Conservation (phyloP, 2,113 vertebrate species). For the Clarias magur region DNA sequence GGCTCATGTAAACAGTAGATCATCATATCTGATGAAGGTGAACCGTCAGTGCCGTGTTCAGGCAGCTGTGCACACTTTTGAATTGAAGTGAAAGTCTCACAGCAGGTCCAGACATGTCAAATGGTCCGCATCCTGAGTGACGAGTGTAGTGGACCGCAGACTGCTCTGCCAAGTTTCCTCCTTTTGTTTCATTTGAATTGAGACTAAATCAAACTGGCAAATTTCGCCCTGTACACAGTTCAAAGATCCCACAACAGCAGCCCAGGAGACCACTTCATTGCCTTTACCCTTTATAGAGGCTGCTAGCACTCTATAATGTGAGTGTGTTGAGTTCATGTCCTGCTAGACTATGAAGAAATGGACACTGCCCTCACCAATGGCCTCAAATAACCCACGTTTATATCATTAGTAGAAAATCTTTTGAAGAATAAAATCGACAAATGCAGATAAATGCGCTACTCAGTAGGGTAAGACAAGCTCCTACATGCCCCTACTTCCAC, state of each 20-base stretch:
- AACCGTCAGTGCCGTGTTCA: conserved; percentile 21
- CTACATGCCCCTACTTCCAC: conserved; percentile 9
- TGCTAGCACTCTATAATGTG: not conserved
- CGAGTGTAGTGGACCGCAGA: conserved; percentile 6
- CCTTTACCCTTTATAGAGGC: not conserved
- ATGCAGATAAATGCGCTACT: not conserved
- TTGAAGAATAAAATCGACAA: not conserved
- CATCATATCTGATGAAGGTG: not conserved
- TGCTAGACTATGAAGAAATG: conserved; percentile 6
- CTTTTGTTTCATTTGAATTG: conserved; percentile 50
- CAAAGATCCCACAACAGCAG: not conserved
- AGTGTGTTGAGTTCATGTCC: not conserved
- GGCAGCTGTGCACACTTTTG: conserved; percentile 19
- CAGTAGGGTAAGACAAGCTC: not conserved
- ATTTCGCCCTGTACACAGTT: not conserved
- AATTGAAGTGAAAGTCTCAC: conserved; percentile 29
- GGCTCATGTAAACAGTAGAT: not conserved
- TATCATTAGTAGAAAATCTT: not conserved
- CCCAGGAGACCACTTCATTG: conserved; percentile 13
- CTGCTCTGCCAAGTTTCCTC: conserved; percentile 50
- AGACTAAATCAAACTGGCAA: conserved; percentile 25
- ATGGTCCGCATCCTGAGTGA: conserved; percentile 30
- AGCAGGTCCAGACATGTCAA: conserved; percentile 17
- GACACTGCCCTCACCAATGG: conserved; percentile 8
- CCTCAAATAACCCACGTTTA: conserved; percentile 25